A percentile compares a stretch with the other conserved stretches of the same genome.
Evolutionary conservation across 1,140 invertebrate genomes (phyloP).

Genomic region (Drosophila santomea): DNA sequence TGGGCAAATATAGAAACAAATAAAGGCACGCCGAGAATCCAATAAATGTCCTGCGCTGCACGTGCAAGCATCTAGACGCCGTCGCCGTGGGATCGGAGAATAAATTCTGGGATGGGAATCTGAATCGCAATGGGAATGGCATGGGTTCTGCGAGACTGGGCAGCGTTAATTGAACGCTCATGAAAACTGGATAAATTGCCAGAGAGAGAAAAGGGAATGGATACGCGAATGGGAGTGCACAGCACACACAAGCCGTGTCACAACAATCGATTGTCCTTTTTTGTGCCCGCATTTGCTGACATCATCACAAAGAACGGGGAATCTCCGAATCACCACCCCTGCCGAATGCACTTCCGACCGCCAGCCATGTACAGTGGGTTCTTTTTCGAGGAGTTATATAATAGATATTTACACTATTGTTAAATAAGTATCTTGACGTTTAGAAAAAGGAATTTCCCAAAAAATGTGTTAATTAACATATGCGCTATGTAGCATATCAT

Average conservation of each 20-base stretch:
- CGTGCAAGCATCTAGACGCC: constrained; percentile 68
- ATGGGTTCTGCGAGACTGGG: constrained; percentile 29
- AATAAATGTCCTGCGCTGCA: constrained; percentile 82
- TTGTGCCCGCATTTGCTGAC: constrained; percentile 75
- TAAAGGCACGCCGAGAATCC: constrained; percentile 77
- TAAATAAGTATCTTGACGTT: too few relatives aligned
- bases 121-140: constrained; percentile 22
- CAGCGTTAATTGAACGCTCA: constrained; percentile 75
- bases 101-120: constrained; percentile 18
- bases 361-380: constrained; percentile 38
- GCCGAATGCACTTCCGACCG: constrained; percentile 62
- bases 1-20: constrained; percentile 80
- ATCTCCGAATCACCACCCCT: constrained; percentile 32
- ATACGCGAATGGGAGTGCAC: constrained; percentile 14
- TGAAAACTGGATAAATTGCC: constrained; percentile 66
- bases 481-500: neutral
- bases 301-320: constrained; percentile 54
- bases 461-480: neutral
- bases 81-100: constrained; percentile 50
- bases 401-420: too few relatives aligned
- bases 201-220: constrained; percentile 9
- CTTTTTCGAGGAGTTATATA: neutral
- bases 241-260: constrained; percentile 66
- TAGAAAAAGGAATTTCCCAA: neutral
- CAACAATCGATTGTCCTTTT: constrained; percentile 83